Conservation (phyloP, 1,140 invertebrate genomes). For the Trachelipus rathkii region DNA sequence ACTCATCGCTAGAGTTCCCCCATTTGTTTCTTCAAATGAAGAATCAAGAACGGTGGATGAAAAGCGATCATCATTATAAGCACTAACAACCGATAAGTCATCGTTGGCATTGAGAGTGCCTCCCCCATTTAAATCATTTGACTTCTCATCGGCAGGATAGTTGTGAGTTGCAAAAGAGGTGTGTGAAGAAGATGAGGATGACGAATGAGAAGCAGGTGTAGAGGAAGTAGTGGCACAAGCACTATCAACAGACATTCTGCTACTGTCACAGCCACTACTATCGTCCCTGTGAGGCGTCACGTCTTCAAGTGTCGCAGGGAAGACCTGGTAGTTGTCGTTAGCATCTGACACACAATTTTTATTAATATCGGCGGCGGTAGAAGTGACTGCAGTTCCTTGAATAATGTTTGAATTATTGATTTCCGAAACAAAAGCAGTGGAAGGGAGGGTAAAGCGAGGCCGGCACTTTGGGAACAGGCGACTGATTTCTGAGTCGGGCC, state of each 20-base stretch:
- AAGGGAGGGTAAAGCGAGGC: slow-evolving; percentile 53
- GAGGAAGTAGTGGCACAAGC: slow-evolving; percentile 44
- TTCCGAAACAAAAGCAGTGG: slow-evolving; percentile 39
- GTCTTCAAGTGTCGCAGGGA: slow-evolving; percentile 27
- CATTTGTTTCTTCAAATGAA: slow-evolving; percentile 40
- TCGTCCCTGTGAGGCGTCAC: slow-evolving; percentile 29
- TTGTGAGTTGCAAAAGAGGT: not conserved
- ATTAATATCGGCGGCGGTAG: slow-evolving; percentile 49
- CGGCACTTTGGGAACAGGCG: slow-evolving; percentile 77
- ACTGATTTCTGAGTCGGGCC: slow-evolving; percentile 59
- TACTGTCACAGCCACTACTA: slow-evolving; percentile 40
- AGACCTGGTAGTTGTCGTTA: slow-evolving; percentile 45
- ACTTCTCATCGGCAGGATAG: not conserved
- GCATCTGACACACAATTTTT: slow-evolving; percentile 44
- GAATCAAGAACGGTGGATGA: slow-evolving; percentile 43
- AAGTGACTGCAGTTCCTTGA: slow-evolving; percentile 40
- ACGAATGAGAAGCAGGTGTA: slow-evolving; percentile 36
- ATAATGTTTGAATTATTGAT: slow-evolving; percentile 55
- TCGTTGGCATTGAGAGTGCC: slow-evolving; percentile 32
- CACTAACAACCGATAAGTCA: slow-evolving; percentile 43
- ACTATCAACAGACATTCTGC: slow-evolving; percentile 46
- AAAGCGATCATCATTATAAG: slow-evolving; percentile 41
- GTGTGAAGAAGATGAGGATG: not conserved
- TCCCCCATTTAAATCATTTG: not conserved
- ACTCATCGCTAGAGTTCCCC: not conserved